Evolutionary conservation across 1,140 invertebrate species (phyloP).

Genomic region (Pinna nobilis): DNA sequence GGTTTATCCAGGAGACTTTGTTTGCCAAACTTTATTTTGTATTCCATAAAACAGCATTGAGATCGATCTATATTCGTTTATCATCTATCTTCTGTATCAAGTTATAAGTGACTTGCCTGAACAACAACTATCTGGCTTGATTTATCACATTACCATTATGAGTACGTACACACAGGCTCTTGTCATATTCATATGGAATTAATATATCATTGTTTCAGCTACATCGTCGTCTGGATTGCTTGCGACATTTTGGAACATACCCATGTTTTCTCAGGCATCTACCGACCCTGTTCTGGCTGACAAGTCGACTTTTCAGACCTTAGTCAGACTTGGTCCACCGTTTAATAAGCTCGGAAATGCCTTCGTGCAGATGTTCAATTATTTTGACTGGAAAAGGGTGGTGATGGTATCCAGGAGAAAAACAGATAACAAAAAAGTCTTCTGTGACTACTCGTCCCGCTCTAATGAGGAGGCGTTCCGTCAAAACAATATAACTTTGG

Average conservation of each 20-base stretch:
- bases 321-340: slow-evolving; percentile 54
- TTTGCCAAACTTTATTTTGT: no score
- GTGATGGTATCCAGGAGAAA: slow-evolving; percentile 54
- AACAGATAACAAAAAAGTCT: slow-evolving; percentile 52
- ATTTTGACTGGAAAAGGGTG: slow-evolving; percentile 54
- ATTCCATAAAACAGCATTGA: no score
- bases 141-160: no score
- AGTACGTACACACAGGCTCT: no score
- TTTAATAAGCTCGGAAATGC: slow-evolving; percentile 58
- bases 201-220: slow-evolving; percentile 36
- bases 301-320: slow-evolving; percentile 50
- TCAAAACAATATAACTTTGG: slow-evolving; percentile 40
- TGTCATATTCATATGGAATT: no score
- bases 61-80: no score
- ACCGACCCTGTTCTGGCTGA: slow-evolving; percentile 51
- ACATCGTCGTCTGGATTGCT: slow-evolving; percentile 48
- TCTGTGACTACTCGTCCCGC: slow-evolving; percentile 59
- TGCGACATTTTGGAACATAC: slow-evolving; percentile 56
- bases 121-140: no score
- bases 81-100: no score
- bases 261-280: slow-evolving; percentile 55
- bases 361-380: slow-evolving; percentile 51
- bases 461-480: slow-evolving; percentile 46
- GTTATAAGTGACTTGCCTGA: no score
- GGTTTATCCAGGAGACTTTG: no score